Conservation (phyloP, 2,888 invertebrate genomes). For the Fabriciana adippe region DNA sequence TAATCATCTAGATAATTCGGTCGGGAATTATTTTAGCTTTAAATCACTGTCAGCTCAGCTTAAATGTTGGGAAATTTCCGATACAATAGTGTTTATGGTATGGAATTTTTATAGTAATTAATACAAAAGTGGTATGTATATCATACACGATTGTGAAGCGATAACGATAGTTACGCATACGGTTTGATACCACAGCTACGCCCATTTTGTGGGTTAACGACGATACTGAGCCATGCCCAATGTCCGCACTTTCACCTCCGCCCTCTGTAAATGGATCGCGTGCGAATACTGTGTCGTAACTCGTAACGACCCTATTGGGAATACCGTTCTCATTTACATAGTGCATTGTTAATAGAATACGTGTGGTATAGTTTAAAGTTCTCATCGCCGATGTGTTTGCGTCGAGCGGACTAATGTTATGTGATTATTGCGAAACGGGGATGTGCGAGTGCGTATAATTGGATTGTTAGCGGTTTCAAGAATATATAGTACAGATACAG, state of each 20-base stretch:
- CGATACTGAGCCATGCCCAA: slow-evolving; percentile 46
- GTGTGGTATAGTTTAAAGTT: slow-evolving; percentile 9
- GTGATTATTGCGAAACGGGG: not conserved
- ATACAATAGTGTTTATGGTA: not conserved
- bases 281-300: slow-evolving; percentile 60
- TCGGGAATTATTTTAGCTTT: slow-evolving; percentile 39
- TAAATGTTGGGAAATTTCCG: slow-evolving; percentile 40
- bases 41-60: slow-evolving; percentile 45
- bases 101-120: slow-evolving; percentile 17
- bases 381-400: not conserved
- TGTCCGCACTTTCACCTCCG: slow-evolving; percentile 72
- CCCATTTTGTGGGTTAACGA: slow-evolving; percentile 48
- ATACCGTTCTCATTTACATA: slow-evolving; percentile 37
- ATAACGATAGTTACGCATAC: slow-evolving; percentile 37
- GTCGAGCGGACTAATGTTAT: not conserved
- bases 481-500: not conserved
- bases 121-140: slow-evolving; percentile 28
- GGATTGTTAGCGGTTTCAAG: slow-evolving; percentile 23
- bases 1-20: slow-evolving; percentile 38
- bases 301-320: slow-evolving; percentile 47
- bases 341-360: slow-evolving; percentile 26
- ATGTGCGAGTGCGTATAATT: slow-evolving; percentile 15
- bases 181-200: slow-evolving; percentile 48
- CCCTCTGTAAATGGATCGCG: slow-evolving; percentile 54
- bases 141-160: slow-evolving; percentile 36